These are phyloP conservation scores for Chionis minor DNA, from an alignment of 2,113 vertebrate genomes.

Conservation along the genomic window DNA sequence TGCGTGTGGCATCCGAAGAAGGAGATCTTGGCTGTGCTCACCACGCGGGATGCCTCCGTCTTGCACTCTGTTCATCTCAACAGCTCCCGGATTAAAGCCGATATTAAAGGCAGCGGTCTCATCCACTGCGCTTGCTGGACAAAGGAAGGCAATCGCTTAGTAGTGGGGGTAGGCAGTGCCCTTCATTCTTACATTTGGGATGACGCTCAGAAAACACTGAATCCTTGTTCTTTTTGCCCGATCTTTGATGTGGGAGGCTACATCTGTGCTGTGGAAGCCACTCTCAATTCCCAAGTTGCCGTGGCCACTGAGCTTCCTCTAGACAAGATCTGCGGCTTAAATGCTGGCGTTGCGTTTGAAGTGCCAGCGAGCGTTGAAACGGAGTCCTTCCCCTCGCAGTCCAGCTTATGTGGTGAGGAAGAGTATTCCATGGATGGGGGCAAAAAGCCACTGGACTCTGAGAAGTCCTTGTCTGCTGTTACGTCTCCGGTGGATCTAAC, in stretches of 20 bases:
- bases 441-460: slow-evolving; percentile 72
- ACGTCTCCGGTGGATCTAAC: slow-evolving; percentile 84
- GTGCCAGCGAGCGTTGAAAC: slow-evolving; percentile 42
- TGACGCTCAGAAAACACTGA: slow-evolving; percentile 83
- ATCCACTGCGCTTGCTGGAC: slow-evolving; percentile 96
- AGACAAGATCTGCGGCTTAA: slow-evolving; percentile 89
- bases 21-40: slow-evolving; percentile 84
- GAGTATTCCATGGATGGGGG: slow-evolving; percentile 65
- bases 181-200: slow-evolving; percentile 94
- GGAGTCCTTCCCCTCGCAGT: slow-evolving; percentile 25
- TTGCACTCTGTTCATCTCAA: slow-evolving; percentile 82
- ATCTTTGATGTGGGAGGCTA: slow-evolving; percentile 86
- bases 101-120: slow-evolving; percentile 78
- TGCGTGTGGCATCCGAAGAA: slow-evolving; percentile 89
- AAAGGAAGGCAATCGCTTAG: slow-evolving; percentile 86
- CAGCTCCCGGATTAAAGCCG: slow-evolving; percentile 80
- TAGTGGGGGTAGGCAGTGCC: slow-evolving; percentile 87
- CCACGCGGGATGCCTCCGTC: slow-evolving; percentile 83
- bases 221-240: slow-evolving; percentile 83
- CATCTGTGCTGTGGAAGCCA: slow-evolving; percentile 84
- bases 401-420: slow-evolving; percentile 64
- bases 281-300: slow-evolving; percentile 79
- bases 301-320: slow-evolving; percentile 92
- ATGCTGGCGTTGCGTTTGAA: slow-evolving; percentile 81
- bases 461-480: slow-evolving; percentile 56